Conservation (phyloP, 1,140 invertebrate genomes). For the Rhopalosiphum maidis region DNA sequence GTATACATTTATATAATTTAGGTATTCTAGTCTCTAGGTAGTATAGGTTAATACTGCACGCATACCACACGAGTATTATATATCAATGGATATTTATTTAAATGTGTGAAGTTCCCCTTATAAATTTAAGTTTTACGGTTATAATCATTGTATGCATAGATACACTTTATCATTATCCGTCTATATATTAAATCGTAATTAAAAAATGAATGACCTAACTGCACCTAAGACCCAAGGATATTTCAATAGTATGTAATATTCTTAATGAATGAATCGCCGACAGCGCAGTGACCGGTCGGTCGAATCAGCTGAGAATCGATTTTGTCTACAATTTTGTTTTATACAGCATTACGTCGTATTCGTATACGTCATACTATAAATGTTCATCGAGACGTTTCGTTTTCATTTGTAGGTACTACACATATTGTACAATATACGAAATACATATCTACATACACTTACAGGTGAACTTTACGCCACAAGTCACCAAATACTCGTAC, state of each 20-base stretch:
- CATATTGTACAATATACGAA: neutral
- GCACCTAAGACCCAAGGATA: neutral
- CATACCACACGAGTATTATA: neutral
- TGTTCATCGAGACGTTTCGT: neutral
- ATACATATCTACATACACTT: neutral
- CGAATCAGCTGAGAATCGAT: constrained; percentile 13
- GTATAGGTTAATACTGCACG: neutral
- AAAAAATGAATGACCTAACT: neutral
- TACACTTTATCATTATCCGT: neutral
- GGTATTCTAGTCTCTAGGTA: no score
- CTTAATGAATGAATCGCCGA: constrained; percentile 18
- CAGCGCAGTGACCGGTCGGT: neutral
- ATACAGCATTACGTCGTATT: neutral
- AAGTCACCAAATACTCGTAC: neutral
- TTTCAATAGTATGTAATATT: neutral
- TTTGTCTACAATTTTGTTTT: neutral
- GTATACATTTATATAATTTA: no score
- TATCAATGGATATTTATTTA: neutral
- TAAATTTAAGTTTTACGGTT: neutral
- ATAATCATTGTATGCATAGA: neutral
- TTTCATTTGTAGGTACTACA: neutral
- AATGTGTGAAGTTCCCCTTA: neutral
- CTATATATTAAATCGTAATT: neutral
- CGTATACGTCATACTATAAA: neutral
- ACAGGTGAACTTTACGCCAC: neutral